These are phyloP conservation scores for Ptilodon capucinus DNA, from an alignment of 2,888 invertebrate species.

Conservation along the genomic window DNA sequence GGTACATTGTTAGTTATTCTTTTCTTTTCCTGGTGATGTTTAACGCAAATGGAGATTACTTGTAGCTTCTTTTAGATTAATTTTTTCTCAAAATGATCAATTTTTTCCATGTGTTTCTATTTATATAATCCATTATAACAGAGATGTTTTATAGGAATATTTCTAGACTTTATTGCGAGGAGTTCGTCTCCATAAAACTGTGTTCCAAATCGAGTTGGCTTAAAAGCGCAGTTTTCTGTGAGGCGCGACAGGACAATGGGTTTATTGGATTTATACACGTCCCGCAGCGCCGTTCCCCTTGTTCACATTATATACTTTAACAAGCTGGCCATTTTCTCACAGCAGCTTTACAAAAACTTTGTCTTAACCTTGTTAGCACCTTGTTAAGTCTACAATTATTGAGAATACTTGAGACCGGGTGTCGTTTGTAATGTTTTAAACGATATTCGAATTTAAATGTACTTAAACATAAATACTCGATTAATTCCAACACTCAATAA, in stretches of 20 bases:
- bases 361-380: constrained; percentile 30
- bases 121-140: constrained; percentile 12
- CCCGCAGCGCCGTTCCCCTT: constrained; percentile 55
- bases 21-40: not conserved
- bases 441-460: not conserved
- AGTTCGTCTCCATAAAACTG: constrained; percentile 37
- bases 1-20: too few relatives aligned
- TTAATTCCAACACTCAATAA: constrained; percentile 24
- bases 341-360: constrained; percentile 17
- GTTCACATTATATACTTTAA: constrained; percentile 28
- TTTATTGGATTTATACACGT: constrained; percentile 62
- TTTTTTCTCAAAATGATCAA: constrained; percentile 20
- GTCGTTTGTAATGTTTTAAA: not conserved
- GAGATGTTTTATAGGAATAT: constrained; percentile 24
- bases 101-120: constrained; percentile 12
- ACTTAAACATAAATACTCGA: constrained; percentile 1
- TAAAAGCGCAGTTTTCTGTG: constrained; percentile 56
- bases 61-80: constrained; percentile 8
- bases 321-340: constrained; percentile 14
- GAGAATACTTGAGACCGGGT: constrained; percentile 10
- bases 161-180: constrained; percentile 21
- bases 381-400: constrained; percentile 7
- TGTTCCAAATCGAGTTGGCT: constrained; percentile 40
- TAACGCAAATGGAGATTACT: constrained; percentile 4
- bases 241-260: constrained; percentile 68